Percentiles rank a stretch among this genome's conserved stretches.
These are phyloP conservation scores for Catagonus wagneri DNA, from an alignment of 2,113 vertebrate species.

Conservation along the genomic window DNA sequence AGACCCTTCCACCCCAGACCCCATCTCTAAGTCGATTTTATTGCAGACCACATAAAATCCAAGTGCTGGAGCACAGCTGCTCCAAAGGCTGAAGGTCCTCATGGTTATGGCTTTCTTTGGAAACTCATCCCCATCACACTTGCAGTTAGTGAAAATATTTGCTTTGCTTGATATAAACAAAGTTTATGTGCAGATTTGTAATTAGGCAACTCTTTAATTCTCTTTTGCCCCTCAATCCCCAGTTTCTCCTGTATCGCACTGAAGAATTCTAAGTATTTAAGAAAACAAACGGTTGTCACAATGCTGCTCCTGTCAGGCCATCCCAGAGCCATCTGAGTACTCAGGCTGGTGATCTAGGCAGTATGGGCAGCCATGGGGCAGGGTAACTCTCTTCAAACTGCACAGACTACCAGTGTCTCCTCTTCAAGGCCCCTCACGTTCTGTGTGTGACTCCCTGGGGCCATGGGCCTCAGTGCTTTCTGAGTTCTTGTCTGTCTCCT, in stretches of 20 bases:
- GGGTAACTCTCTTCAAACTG: not conserved
- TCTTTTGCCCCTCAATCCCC: not conserved
- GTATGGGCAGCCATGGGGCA: not conserved
- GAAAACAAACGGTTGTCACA: not conserved
- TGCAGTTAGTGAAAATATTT: conserved; percentile 72
- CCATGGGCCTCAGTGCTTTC: not conserved
- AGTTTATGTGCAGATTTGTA: conserved; percentile 30
- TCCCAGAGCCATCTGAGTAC: not conserved
- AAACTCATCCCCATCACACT: conserved; percentile 33
- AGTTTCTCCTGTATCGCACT: not conserved
- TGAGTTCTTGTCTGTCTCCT: not conserved
- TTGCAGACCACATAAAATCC: conserved; percentile 19
- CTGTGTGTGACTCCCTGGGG: not conserved
- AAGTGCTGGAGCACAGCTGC: conserved; percentile 59
- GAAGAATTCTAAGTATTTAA: conserved; percentile 1
- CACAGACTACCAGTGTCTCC: not conserved
- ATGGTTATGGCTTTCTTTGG: conserved; percentile 21
- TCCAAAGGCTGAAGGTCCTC: conserved; percentile 35
- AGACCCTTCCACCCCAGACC: not conserved
- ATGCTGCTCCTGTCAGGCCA: not conserved
- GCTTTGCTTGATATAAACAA: conserved; percentile 67
- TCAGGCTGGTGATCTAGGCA: not conserved
- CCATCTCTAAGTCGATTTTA: conserved; percentile 26
- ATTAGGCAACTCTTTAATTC: conserved; percentile 54
- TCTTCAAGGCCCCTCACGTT: not conserved